Evolutionary conservation across 2,888 invertebrate species (phyloP).

Genomic region (Myathropa florea): DNA sequence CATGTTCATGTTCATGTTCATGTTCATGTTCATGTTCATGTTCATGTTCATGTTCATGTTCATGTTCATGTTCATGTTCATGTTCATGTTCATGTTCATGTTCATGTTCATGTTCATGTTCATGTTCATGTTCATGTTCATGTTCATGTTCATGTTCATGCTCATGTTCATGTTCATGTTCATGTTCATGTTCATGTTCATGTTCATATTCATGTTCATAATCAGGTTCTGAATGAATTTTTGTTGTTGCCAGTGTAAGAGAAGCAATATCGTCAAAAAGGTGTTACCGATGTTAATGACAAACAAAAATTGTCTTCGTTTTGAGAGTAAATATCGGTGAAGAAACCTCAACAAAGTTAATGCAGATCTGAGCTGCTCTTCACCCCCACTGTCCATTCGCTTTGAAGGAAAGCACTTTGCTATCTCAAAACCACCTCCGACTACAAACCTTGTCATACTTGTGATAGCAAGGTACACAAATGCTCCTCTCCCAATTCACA

Average conservation of each 20-base stretch:
- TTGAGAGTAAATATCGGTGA: too few relatives aligned
- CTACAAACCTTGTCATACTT: background rate
- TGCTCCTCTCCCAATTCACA: background rate
- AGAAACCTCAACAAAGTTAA: too few relatives aligned
- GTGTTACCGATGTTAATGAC: too few relatives aligned
- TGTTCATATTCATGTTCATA: too few relatives aligned
- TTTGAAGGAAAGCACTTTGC: background rate
- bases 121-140: background rate
- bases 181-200: too few relatives aligned
- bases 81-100: background rate
- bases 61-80: background rate
- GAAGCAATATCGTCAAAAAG: too few relatives aligned
- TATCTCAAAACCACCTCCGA: background rate
- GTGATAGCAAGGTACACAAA: background rate
- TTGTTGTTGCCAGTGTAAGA: too few relatives aligned
- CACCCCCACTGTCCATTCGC: too few relatives aligned
- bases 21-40: background rate
- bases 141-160: background rate
- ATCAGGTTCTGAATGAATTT: too few relatives aligned
- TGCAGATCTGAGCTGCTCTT: too few relatives aligned
- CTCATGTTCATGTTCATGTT: too few relatives aligned
- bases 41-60: background rate
- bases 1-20: constrained; percentile 5
- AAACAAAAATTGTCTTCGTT: too few relatives aligned
- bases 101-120: background rate